Base-by-base conservation (phyloP, 2,113 vertebrate genomes). In the Semicossyphus pulcher region DNA sequence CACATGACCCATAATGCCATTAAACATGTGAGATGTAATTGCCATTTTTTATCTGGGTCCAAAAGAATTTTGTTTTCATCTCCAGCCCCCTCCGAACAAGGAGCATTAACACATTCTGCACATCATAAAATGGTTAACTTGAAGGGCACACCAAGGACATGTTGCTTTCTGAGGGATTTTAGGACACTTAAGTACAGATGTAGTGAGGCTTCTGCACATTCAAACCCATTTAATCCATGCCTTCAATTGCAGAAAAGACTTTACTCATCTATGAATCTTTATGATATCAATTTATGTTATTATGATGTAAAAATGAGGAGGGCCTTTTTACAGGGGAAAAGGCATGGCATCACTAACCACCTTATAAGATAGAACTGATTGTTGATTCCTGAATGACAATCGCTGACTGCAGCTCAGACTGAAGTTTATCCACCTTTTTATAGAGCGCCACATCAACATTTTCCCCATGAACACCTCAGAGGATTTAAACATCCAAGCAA, bases 121-220 rank as follows among this genome's bases (percentile, higher is more conserved):
- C 8, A 16, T 52, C 61, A 2, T 56, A 74, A 74, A 84, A 64
- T 81, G 31, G 73, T 72, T 73, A 37, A 76, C 78, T 57, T 87
- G 84, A 94, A 94, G 93, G 93, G 80, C 92, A 92, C 66, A 78
- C 81, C 88, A 94, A 94, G 92, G 93, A 78, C 93, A 91, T 47
- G 41, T 39, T 58, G 82, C 57, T 57, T 79, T 73, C n/a, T 63
- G 37, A 18, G 42, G 4, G 32, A n/a, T 47, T 75, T 79, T 53
- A 21, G 20, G 14, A 61, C n/a, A 73, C 53, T 78, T 37, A 23
- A 59, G 28, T 37, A 44, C 32, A 7, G 25, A 25, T 42, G 18
- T 12, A 36, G 51, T 12, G 28, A 62, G 25, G 25, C 4, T 2
- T 4, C 26, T 61, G 9, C 3, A 8, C 5, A 53, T 4, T 36